phyloP scores from a whole-genome alignment of 92 coral and sea anemone genomes.

The Epizoanthus scotinus region DNA sequence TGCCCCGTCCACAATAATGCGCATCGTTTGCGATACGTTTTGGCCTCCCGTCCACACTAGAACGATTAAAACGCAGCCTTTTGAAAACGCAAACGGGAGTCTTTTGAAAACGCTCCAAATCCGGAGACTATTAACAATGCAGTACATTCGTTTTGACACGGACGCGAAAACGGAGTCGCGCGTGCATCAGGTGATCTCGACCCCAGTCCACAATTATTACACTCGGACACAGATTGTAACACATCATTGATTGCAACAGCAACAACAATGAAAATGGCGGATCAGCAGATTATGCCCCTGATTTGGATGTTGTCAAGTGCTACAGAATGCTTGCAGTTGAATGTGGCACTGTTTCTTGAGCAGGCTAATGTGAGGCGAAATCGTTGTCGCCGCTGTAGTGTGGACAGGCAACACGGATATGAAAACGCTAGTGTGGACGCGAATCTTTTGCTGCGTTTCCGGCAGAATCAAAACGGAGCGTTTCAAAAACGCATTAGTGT shows the following conservation, averaged over 20 bases:
- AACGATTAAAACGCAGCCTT: too few species aligned
- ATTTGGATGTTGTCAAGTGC: too few species aligned
- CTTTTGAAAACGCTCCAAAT: too few species aligned
- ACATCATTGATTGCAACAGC: too few species aligned
- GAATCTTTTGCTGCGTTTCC: neutral
- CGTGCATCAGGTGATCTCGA: constrained; percentile 8
- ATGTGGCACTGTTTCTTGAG: constrained; percentile 24
- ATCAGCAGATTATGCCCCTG: constrained; percentile 18
- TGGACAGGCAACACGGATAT: constrained; percentile 21
- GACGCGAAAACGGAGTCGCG: neutral
- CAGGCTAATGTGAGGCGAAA: constrained; percentile 19
- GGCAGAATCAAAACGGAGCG: constrained; percentile 29
- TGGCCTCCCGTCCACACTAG: too few species aligned
- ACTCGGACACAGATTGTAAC: too few species aligned
- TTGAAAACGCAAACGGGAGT: too few species aligned
- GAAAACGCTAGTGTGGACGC: constrained; percentile 2
- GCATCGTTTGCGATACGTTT: too few species aligned
- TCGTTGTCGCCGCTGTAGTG: constrained; percentile 21
- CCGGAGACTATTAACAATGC: too few species aligned
- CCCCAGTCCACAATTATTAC: too few species aligned
- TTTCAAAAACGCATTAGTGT: constrained; percentile 18
- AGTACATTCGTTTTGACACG: too few species aligned
- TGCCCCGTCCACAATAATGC: too few species aligned
- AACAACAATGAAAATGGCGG: constrained; percentile 25
- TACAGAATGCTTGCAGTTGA: constrained; percentile 24